Base-by-base conservation (phyloP, 2,113 vertebrate species). In the Propithecus coquereli region DNA sequence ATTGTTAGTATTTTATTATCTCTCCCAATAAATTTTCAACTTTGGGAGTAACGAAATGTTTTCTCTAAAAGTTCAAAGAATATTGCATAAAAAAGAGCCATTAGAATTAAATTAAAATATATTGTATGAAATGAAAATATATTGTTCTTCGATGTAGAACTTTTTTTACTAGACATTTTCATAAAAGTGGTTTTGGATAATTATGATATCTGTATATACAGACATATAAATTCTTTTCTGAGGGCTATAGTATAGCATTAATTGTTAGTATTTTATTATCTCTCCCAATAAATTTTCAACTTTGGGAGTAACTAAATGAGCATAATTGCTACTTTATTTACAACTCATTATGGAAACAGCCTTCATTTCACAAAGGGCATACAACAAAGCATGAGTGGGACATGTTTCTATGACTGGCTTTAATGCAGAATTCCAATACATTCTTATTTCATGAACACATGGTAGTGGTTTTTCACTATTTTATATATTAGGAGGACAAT, bases 371-470 rank as follows among this genome's bases (percentile, higher is more conserved):
- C 0, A 97, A 98, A 97, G 97, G 98, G 63, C 96, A 97, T 1
- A 0, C 97, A 59, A 95, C 95, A 87, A 91, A 95, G 2, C 63
- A 96, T 45, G 97, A 98, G 43, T 90, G 97, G 74, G 94, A 20
- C 0, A 37, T 9, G 1, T 92, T 98, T 47, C 66, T 98, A 80
- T 73, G 96, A 84, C 68, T 93, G 63, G 34, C 86, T 89, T 86
- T 97, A 84, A 94, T 68, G 40, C 70, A 90, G 47, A 96, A 63
- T 80, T 94, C 94, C 93, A 94, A 95, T 25, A 37, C 97, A 40
- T 32, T 98, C 61, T 93, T 98, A 71, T 97, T 98, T 94, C 96
- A 98, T 87, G 98, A 98, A 87, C 91, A 98, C 2, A 93, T 1
- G 9, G 97, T 98, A 94, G 0, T 98, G 22, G 3, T 25, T 76